Evolutionary conservation across 2,888 invertebrate species (phyloP).

Genomic region (Choreutis nemorana): DNA sequence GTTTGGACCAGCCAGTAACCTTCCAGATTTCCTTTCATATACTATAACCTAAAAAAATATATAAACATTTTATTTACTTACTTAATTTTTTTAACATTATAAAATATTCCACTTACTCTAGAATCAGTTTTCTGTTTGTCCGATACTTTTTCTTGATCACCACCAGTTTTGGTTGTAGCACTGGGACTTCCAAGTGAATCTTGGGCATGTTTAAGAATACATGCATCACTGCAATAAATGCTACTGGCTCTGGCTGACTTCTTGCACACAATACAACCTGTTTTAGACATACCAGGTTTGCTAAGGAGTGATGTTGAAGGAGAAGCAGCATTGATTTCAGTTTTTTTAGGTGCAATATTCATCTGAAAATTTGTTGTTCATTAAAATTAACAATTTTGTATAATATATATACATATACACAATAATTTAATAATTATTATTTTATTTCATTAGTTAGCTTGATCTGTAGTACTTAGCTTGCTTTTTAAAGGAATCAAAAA

Average conservation of each 20-base stretch:
- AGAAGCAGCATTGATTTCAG: conserved; percentile 16
- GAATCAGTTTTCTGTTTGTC: conserved; percentile 45
- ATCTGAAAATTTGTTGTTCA: too few species aligned
- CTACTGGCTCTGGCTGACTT: conserved; percentile 79
- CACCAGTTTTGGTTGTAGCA: conserved; percentile 23
- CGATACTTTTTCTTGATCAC: conserved; percentile 24
- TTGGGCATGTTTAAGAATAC: conserved; percentile 85
- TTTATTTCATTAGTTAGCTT: too few species aligned
- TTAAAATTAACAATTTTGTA: too few species aligned
- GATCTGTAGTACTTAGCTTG: too few species aligned
- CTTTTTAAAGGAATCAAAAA: too few species aligned
- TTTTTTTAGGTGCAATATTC: conserved; percentile 17
- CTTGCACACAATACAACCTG: conserved; percentile 80
- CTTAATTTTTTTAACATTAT: conserved; percentile 8
- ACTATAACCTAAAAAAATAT: conserved; percentile 69
- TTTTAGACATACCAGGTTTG: too few species aligned
- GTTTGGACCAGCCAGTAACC: conserved; percentile 75
- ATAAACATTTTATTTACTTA: conserved; percentile 8
- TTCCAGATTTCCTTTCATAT: conserved; percentile 83
- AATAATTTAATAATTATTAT: too few species aligned
- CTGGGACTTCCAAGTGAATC: conserved; percentile 58
- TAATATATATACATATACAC: too few species aligned
- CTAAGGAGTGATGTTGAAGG: too few species aligned
- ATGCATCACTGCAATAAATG: conserved; percentile 89
- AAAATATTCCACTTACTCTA: conserved; percentile 30